phyloP scores from a whole-genome alignment of 2,113 vertebrate species.

The Phyllostomus discolor region DNA sequence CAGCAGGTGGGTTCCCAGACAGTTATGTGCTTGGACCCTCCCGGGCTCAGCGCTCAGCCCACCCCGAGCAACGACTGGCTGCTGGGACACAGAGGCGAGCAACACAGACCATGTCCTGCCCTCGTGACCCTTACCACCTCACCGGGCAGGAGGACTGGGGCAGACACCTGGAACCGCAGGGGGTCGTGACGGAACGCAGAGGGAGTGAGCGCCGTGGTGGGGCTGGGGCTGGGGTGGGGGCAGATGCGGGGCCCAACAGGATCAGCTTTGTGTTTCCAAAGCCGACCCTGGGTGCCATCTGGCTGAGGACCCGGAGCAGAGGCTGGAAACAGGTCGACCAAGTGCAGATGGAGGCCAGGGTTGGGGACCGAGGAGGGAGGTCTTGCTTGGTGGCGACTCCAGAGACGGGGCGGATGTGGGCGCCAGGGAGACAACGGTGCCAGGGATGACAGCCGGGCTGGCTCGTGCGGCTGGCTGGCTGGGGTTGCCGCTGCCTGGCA shows the following conservation, averaged over 20 bases:
- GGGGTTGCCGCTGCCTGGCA: neutral
- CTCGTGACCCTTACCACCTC: no score
- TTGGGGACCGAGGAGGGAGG: neutral
- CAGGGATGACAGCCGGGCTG: neutral
- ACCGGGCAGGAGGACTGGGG: neutral
- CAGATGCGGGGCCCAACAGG: fast-evolving
- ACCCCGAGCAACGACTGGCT: fast-evolving
- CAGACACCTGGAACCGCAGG: fast-evolving
- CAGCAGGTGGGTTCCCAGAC: neutral
- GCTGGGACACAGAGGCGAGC: neutral
- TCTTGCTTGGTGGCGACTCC: neutral
- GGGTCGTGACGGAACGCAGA: neutral
- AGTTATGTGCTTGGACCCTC: neutral
- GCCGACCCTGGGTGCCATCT: neutral
- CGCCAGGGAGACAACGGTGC: neutral
- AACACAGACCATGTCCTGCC: neutral
- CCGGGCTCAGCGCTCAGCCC: neutral
- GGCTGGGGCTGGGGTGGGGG: neutral
- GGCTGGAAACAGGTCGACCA: neutral
- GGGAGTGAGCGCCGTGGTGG: fast-evolving
- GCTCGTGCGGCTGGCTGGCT: neutral
- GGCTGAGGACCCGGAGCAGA: neutral
- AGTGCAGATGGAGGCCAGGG: neutral
- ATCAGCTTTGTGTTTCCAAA: neutral
- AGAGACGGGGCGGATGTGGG: neutral